A percentile compares a stretch with the other conserved stretches of the same genome.
phyloP scores from a whole-genome alignment of 2,888 invertebrate species.

The Lithodes maja region DNA sequence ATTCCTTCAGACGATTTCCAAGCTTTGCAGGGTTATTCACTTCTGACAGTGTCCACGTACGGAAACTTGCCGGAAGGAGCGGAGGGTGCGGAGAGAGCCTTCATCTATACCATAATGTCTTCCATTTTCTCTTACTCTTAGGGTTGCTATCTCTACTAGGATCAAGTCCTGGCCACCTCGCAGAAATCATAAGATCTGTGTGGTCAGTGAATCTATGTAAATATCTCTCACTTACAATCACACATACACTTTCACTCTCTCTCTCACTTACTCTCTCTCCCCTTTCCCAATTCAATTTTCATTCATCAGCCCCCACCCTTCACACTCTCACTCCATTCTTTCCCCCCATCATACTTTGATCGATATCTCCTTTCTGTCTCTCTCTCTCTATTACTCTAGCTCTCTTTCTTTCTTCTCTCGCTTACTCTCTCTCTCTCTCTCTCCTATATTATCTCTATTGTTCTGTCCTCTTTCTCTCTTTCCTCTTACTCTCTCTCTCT shows the following conservation, averaged over 20 bases:
- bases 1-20: too few relatives aligned
- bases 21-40: too few relatives aligned
- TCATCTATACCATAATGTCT: too few relatives aligned
- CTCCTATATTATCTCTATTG: background rate
- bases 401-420: background rate
- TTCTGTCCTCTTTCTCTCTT: background rate
- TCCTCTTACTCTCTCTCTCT: conserved; percentile 14
- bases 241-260: background rate
- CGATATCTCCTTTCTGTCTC: background rate
- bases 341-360: background rate
- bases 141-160: too few relatives aligned
- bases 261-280: background rate
- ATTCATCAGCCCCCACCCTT: background rate
- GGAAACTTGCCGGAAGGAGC: too few relatives aligned
- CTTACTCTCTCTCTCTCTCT: background rate
- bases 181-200: too few relatives aligned
- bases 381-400: background rate
- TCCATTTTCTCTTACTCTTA: too few relatives aligned
- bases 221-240: too few relatives aligned
- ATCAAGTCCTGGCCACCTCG: too few relatives aligned
- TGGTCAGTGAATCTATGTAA: too few relatives aligned
- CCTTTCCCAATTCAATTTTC: background rate
- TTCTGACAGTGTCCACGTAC: too few relatives aligned
- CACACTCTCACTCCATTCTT: background rate
- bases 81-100: too few relatives aligned